Conservation (phyloP, 2,113 vertebrate genomes). For the Ageneiosus marmoratus region DNA sequence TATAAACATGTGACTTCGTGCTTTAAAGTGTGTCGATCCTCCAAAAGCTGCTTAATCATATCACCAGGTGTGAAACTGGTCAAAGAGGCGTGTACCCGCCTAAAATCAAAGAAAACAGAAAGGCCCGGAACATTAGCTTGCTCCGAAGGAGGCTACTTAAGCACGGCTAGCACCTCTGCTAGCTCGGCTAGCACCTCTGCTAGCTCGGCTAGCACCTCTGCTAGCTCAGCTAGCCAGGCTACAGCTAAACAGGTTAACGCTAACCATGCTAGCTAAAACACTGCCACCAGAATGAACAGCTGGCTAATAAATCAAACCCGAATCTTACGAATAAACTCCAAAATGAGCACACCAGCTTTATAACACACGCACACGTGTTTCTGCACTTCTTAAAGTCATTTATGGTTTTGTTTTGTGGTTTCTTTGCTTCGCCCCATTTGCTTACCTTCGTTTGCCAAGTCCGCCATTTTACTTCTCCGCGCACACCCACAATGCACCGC, state of each 20-base stretch:
- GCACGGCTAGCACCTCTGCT: neutral
- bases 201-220: too few species aligned
- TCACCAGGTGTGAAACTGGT: neutral
- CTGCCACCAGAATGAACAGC: neutral
- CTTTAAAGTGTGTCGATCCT: neutral
- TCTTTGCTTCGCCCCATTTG: constrained; percentile 61
- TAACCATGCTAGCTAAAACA: constrained; percentile 29
- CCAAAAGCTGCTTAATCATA: neutral
- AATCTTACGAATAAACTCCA: too few species aligned
- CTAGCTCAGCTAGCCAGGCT: neutral
- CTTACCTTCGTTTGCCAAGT: constrained; percentile 88
- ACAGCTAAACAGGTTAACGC: constrained; percentile 32
- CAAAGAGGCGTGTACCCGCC: neutral
- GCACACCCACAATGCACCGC: constrained; percentile 82
- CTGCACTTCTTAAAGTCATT: neutral
- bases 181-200: neutral
- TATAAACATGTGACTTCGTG: neutral
- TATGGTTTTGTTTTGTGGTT: constrained; percentile 61
- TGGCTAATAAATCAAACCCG: neutral
- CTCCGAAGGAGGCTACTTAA: neutral
- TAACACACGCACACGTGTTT: neutral
- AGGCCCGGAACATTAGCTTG: constrained; percentile 19
- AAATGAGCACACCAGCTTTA: neutral
- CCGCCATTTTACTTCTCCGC: constrained; percentile 86
- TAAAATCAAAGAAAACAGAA: constrained; percentile 17